phyloP scores from a whole-genome alignment of 1,140 invertebrate species.

The Atta cephalotes region DNA sequence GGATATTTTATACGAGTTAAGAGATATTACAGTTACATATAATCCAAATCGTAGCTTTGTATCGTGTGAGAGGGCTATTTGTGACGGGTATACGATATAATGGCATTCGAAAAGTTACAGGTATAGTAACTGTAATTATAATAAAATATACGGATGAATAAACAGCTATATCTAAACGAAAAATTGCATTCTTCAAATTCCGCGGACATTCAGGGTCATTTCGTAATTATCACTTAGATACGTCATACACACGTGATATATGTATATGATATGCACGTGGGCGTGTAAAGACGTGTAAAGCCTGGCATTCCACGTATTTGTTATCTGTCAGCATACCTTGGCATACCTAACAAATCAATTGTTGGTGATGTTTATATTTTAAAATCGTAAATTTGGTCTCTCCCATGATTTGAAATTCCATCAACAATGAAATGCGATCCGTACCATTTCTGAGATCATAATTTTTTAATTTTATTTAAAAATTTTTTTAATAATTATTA shows the following conservation, averaged over 20 bases:
- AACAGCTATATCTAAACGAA: constrained; percentile 41
- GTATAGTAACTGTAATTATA: constrained; percentile 61
- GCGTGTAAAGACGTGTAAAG: too few species aligned
- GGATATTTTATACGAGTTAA: constrained; percentile 70
- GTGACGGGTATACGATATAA: constrained; percentile 49
- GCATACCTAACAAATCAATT: too few species aligned
- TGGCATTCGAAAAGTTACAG: constrained; percentile 50
- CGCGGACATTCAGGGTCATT: not conserved
- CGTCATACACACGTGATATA: not conserved
- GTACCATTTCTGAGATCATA: too few species aligned
- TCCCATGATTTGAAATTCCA: too few species aligned
- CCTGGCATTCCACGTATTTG: too few species aligned
- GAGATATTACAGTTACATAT: constrained; percentile 59
- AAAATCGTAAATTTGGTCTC: too few species aligned
- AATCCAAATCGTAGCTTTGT: constrained; percentile 61
- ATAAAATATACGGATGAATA: constrained; percentile 12
- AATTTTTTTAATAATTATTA: too few species aligned
- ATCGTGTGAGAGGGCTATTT: constrained; percentile 40
- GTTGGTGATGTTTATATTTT: too few species aligned
- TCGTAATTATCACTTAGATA: not conserved
- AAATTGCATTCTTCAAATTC: not conserved
- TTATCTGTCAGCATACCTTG: too few species aligned
- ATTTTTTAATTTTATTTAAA: too few species aligned
- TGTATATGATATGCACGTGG: too few species aligned
- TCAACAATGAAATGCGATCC: too few species aligned